Base-by-base conservation (phyloP, 2,888 invertebrate species). In the Nycteola revayana region DNA sequence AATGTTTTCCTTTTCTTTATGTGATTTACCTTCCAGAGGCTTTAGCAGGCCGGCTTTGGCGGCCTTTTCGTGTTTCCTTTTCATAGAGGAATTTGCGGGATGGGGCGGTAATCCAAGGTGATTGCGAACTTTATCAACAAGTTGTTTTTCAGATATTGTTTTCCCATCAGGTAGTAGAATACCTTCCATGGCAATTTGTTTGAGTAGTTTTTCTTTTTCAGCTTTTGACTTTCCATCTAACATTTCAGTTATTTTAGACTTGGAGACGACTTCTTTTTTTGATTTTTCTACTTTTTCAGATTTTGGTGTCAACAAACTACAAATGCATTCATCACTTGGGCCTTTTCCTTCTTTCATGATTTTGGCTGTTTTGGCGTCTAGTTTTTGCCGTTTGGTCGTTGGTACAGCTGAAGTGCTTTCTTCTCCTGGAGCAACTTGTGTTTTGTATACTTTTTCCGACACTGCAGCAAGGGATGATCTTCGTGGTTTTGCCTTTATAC, bases 251-350 rank as follows among this genome's bases (percentile, higher is more conserved):
- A 14, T 14, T 5, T 14, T 14, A 3, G 14, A 3, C 5, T 14
- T 14, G 2, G 14, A 5, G 2, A 14, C 2, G 14, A 14, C 14
- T 14, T 14, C 14, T 14, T 14, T 14, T 14, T 14, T 14, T 3
- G 14, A 5, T 14, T 3, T 5, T 14, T 14, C 14, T 14, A 14
- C 14, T 14, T 5, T 14, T 14, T 14, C 14, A 5, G 48, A 49
- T 9, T 50, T 47, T 10, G 61, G 59, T 9, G 60, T 52, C 6
- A 65, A 36, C 10, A 60, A 34, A n/a, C 47, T 46, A 38, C 63
- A 65, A 26, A 66, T 63, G 34, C 66, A 66, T 44, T 65, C 60
- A 30, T 65, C 63, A 30, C 55, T 54, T 1, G 60, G 61, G 1
- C 61, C 61, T 40, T 57, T 59, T 2, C 50, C 54, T 49, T 65